Percentiles rank a stretch among this genome's conserved stretches.
phyloP scores from a whole-genome alignment of 2,888 invertebrate species.

The Notodonta dromedarius region DNA sequence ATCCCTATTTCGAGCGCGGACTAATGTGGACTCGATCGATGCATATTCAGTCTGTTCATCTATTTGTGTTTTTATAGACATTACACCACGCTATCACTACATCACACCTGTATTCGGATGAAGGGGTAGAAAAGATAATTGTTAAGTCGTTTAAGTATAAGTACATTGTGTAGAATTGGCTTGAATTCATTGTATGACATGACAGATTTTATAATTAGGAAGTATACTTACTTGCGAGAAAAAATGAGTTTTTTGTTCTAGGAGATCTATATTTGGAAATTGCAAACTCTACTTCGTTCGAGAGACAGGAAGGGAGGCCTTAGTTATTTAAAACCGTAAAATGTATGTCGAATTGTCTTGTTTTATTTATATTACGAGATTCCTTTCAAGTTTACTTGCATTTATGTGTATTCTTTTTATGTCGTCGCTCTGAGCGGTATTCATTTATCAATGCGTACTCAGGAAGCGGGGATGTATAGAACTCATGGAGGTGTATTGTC shows the following conservation, averaged over 20 bases:
- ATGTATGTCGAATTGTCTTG: not conserved
- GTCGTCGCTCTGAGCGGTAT: slow-evolving; percentile 32
- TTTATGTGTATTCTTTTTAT: slow-evolving; percentile 33
- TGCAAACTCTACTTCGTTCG: too few relatives aligned
- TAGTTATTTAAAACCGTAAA: not conserved
- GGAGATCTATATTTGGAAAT: too few relatives aligned
- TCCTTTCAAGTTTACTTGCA: slow-evolving; percentile 32
- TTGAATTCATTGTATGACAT: too few relatives aligned
- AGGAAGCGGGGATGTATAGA: slow-evolving; percentile 35
- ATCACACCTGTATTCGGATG: too few relatives aligned
- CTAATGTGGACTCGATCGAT: slow-evolving; percentile 29
- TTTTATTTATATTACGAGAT: slow-evolving; percentile 35
- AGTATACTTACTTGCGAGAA: too few relatives aligned
- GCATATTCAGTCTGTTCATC: not conserved
- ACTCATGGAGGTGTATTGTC: slow-evolving; percentile 34
- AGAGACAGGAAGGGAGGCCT: too few relatives aligned
- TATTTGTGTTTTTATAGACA: not conserved
- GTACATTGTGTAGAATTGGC: too few relatives aligned
- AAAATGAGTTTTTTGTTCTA: too few relatives aligned
- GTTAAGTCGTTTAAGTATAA: too few relatives aligned
- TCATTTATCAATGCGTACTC: slow-evolving; percentile 47
- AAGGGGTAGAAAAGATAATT: too few relatives aligned
- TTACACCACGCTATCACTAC: too few relatives aligned
- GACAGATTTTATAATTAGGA: too few relatives aligned
- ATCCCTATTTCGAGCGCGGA: slow-evolving; percentile 55